Percentiles rank a stretch among this genome's conserved stretches.
These are phyloP conservation scores for Catharus minimus DNA, from an alignment of 2,113 vertebrate genomes.

Conservation along the genomic window DNA sequence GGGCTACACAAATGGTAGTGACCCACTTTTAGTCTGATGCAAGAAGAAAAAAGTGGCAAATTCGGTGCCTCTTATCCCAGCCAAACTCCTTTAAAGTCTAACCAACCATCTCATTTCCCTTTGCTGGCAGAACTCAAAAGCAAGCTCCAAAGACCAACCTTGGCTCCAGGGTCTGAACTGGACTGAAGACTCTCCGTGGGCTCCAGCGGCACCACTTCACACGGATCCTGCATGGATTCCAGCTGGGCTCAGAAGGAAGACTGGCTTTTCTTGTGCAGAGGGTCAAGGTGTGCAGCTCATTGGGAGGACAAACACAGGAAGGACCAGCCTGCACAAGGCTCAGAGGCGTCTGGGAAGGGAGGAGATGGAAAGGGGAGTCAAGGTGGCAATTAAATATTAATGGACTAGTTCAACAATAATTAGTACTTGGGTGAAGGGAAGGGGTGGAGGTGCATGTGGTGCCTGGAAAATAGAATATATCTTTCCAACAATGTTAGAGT, in stretches of 20 bases:
- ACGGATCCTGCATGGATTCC: neutral
- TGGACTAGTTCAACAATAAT: conserved; percentile 17
- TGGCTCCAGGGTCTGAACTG: neutral
- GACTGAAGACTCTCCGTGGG: neutral
- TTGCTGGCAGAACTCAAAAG: neutral
- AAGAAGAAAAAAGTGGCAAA: neutral
- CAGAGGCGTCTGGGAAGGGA: neutral
- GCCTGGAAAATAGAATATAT: neutral
- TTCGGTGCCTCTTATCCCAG: neutral
- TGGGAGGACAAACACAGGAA: neutral
- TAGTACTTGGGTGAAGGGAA: neutral
- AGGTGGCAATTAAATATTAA: conserved; percentile 49
- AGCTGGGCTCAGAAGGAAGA: neutral
- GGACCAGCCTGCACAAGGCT: neutral
- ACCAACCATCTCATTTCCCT: neutral
- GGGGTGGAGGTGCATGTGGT: neutral
- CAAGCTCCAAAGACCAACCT: conserved; percentile 31
- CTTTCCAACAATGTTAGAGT: neutral
- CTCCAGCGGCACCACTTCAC: rapidly evolving
- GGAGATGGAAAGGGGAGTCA: conserved; percentile 21
- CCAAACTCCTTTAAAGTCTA: neutral
- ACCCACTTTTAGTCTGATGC: neutral
- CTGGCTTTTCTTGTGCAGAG: neutral
- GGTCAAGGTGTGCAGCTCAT: neutral
- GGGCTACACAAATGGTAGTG: neutral